Evolutionary conservation across 1,140 invertebrate genomes (phyloP), one percentile per base, ranked within the genome.

Genomic region (Spodoptera litura): DNA sequence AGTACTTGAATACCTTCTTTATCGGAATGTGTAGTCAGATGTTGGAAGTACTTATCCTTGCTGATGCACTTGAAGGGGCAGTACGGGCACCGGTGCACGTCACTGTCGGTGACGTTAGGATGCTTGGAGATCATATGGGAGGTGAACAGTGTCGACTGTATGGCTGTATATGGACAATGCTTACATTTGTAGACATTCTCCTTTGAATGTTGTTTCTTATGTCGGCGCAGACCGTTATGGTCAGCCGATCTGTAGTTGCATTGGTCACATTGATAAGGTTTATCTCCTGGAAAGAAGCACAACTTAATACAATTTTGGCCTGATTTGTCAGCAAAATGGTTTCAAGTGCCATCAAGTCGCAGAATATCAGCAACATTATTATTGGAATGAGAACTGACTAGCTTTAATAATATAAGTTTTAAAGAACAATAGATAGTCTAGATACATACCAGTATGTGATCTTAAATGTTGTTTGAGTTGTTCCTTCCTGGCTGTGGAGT

Each of bases 171-270:
- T 1, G 96, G 90, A 87, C 97, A 98, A 82, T 96, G 95, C 55
- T 95, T 95, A 86, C 97, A 98, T 81, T 96, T 95, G 87, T 97
- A 97, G 0, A 96, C 96, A 79, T 96, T 96, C 53, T 96, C 95
- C 31, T 97, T 96, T 44, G 96, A 96, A 89, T 98, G 98, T 25
- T 96, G 94, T 92, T 97, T 96, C 78, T 96, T 96, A 91, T 98
- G 98, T 3, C 97, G 95, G 49, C 97, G 93, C 66, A 98, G 94
- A 1, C 97, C 97, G 88, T 98, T 98, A 90, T 98, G 97, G 88
- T 98, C 97, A 1, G 96, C 95, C 5, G 97, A 96, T 4, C 95
- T 94, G 91, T 98, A 98, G 9, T 95, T 93, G 91, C 98, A 99
- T 52, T 95, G 91, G 44, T 96, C 95, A 88, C 98, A 99, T 27